Evolutionary conservation across 2,888 invertebrate genomes (phyloP).

Genomic region (Odontocerum albicorne): DNA sequence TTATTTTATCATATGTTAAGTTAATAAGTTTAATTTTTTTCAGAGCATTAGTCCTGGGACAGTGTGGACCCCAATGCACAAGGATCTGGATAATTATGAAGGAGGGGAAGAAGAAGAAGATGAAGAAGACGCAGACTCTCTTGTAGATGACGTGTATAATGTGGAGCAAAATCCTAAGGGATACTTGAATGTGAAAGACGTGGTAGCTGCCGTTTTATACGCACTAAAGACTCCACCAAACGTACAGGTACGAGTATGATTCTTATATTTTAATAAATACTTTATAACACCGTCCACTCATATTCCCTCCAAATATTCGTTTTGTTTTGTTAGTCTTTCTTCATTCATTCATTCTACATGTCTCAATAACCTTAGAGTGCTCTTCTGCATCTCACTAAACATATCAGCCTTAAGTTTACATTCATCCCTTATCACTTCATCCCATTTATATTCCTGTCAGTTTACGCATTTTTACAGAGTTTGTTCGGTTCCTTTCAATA

Average conservation of each 20-base stretch:
- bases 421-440: too few relatives aligned
- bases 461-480: too few relatives aligned
- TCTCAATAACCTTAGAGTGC: too few relatives aligned
- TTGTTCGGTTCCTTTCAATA: too few relatives aligned
- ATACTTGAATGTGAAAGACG: constrained; percentile 51
- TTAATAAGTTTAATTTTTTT: neutral
- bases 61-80: constrained; percentile 49
- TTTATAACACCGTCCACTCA: too few relatives aligned
- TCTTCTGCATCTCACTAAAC: too few relatives aligned
- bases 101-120: neutral
- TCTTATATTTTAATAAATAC: too few relatives aligned
- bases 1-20: neutral
- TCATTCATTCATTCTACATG: too few relatives aligned
- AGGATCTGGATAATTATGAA: constrained; percentile 2
- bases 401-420: too few relatives aligned
- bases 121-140: neutral
- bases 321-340: too few relatives aligned
- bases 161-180: neutral
- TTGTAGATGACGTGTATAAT: neutral
- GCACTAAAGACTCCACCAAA: constrained; percentile 55
- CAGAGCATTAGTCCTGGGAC: constrained; percentile 57
- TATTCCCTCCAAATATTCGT: too few relatives aligned
- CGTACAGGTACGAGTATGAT: constrained; percentile 54
- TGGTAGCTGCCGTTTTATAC: constrained; percentile 57
- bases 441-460: too few relatives aligned